Evolutionary conservation across 2,797 vertebrate species (phyloP).

Genomic region (Apogon hyalosoma): DNA sequence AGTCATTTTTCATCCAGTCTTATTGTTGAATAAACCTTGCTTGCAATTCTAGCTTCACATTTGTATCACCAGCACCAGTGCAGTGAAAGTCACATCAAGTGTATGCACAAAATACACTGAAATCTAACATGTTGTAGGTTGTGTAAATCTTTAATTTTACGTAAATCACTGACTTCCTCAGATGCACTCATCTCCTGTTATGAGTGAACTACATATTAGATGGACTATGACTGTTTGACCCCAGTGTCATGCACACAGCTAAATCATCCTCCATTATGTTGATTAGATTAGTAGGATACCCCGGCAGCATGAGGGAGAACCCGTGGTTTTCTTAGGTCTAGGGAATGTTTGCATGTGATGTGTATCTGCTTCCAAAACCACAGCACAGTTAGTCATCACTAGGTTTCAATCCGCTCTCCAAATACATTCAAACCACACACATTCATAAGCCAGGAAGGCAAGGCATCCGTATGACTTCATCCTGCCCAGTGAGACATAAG

Average conservation of each 20-base stretch:
- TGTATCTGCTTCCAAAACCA: constrained; percentile 37
- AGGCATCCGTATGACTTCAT: constrained; percentile 41
- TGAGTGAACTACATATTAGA: constrained; percentile 36
- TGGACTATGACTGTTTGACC: constrained; percentile 40
- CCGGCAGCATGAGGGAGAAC: constrained; percentile 43
- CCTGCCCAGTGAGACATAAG: constrained; percentile 3
- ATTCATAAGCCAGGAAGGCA: constrained; percentile 4
- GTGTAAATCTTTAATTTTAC: constrained; percentile 6
- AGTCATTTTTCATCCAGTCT: not conserved
- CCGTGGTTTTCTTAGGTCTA: constrained; percentile 41
- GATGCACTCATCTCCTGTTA: constrained; percentile 5
- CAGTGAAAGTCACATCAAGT: not conserved
- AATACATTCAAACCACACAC: constrained; percentile 26
- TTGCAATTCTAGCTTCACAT: not conserved
- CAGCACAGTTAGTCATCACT: constrained; percentile 50
- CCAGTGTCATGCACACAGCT: constrained; percentile 15
- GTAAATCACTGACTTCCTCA: constrained; percentile 21
- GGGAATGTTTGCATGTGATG: constrained; percentile 17
- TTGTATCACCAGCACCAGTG: not conserved
- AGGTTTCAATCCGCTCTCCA: constrained; percentile 30
- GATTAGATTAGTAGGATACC: constrained; percentile 60
- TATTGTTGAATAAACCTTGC: not conserved
- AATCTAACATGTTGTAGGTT: not conserved
- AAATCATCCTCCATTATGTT: constrained; percentile 52
- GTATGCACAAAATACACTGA: too few species aligned